phyloP scores from a whole-genome alignment of 2,888 invertebrate genomes.

The Andrena chrysosceles region DNA sequence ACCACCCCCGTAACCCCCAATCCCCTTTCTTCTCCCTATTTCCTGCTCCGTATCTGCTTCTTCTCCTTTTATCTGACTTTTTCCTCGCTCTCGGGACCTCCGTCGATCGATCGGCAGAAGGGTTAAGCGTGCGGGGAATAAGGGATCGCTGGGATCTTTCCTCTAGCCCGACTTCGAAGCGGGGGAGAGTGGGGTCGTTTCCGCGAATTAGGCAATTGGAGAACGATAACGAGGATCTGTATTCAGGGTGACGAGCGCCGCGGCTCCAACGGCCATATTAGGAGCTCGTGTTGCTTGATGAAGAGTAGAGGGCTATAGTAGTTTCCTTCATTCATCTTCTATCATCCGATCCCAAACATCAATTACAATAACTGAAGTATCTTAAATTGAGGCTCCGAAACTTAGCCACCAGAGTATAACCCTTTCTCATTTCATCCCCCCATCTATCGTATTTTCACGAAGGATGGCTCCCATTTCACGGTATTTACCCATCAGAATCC shows the following conservation, averaged over 20 bases:
- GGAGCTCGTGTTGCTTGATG: background rate
- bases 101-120: conserved; percentile 61
- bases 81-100: conserved; percentile 18
- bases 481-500: background rate
- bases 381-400: no score
- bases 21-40: conserved; percentile 32
- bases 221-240: conserved; percentile 38
- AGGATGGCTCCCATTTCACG: background rate
- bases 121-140: conserved; percentile 68
- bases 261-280: background rate
- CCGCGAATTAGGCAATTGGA: conserved; percentile 44
- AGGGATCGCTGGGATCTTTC: conserved; percentile 8
- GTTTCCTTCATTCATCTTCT: no score
- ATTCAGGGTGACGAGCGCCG: background rate
- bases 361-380: no score
- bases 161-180: no score
- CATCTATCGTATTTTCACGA: background rate
- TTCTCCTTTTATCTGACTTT: conserved; percentile 51
- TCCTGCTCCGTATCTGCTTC: conserved; percentile 29
- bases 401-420: background rate
- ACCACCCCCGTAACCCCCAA: conserved; percentile 4
- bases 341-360: no score
- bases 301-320: no score
- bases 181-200: background rate
- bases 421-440: background rate